phyloP scores from a whole-genome alignment of 1,140 invertebrate species.

The Hylaeus volcanicus region DNA sequence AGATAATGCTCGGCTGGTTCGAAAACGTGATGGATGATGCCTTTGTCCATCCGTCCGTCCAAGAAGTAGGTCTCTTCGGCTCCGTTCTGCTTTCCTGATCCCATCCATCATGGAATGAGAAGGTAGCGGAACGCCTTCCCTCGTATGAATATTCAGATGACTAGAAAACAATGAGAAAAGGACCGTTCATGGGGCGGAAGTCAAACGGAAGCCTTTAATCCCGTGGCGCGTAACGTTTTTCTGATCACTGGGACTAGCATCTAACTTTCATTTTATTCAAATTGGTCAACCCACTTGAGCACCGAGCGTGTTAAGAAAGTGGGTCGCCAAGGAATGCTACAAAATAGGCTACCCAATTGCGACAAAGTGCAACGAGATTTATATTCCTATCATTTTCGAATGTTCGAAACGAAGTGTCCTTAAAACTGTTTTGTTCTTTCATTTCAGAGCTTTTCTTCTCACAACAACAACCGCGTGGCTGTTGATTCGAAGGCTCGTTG shows the following conservation, averaged over 20 bases:
- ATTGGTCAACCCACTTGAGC: background rate
- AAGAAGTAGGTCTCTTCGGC: constrained; percentile 56
- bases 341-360: too few relatives aligned
- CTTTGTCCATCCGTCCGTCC: constrained; percentile 45
- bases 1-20: constrained; percentile 40
- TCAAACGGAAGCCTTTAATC: constrained; percentile 25
- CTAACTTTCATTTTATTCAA: constrained; percentile 20
- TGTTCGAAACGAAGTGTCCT: too few relatives aligned
- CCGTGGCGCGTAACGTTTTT: constrained; percentile 10
- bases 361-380: too few relatives aligned
- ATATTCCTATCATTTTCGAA: too few relatives aligned
- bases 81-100: constrained; percentile 50
- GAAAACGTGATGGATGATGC: constrained; percentile 63
- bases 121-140: constrained; percentile 52
- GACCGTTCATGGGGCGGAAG: background rate
- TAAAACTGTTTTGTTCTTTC: too few relatives aligned
- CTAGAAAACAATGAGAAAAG: constrained; percentile 42
- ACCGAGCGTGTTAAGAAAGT: background rate
- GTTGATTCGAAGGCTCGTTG: too few relatives aligned
- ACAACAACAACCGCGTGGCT: too few relatives aligned
- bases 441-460: too few relatives aligned
- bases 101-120: constrained; percentile 66
- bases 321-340: too few relatives aligned
- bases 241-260: background rate
- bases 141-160: constrained; percentile 61